These are phyloP conservation scores for Coregonus ussuriensis DNA, from an alignment of 2,797 vertebrate genomes.

Conservation along the genomic window DNA sequence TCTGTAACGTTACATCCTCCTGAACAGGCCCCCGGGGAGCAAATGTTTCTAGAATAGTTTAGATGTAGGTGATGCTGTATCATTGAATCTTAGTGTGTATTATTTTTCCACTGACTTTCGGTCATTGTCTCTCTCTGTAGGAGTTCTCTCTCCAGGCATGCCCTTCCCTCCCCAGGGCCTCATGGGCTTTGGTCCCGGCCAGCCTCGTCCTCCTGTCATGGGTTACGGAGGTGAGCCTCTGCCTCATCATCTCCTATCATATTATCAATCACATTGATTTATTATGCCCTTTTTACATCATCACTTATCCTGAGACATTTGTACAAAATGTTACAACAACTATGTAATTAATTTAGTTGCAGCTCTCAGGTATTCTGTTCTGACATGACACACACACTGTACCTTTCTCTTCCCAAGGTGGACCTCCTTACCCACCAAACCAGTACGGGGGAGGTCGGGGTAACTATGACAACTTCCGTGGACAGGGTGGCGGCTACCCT, in stretches of 20 bases:
- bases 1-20: background rate
- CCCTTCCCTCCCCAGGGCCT: slow-evolving; percentile 89
- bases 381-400: background rate
- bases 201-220: slow-evolving; percentile 90
- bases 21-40: background rate
- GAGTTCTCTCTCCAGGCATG: slow-evolving; percentile 83
- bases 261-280: background rate
- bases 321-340: background rate
- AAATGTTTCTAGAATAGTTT: slow-evolving; percentile 15
- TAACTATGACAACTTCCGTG: slow-evolving; percentile 87
- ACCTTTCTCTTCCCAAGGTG: slow-evolving; percentile 46
- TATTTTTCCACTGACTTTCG: background rate
- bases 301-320: background rate
- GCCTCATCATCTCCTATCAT: background rate
- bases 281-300: background rate
- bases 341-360: background rate
- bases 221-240: slow-evolving; percentile 83
- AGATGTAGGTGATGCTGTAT: background rate
- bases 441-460: slow-evolving; percentile 86
- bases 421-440: slow-evolving; percentile 81
- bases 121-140: slow-evolving; percentile 39
- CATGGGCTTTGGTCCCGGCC: slow-evolving; percentile 79
- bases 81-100: background rate
- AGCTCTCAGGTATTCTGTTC: background rate
- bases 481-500: slow-evolving; percentile 79